Evolutionary conservation across 2,888 invertebrate species (phyloP).

Genomic region (Ectobius pallidus): DNA sequence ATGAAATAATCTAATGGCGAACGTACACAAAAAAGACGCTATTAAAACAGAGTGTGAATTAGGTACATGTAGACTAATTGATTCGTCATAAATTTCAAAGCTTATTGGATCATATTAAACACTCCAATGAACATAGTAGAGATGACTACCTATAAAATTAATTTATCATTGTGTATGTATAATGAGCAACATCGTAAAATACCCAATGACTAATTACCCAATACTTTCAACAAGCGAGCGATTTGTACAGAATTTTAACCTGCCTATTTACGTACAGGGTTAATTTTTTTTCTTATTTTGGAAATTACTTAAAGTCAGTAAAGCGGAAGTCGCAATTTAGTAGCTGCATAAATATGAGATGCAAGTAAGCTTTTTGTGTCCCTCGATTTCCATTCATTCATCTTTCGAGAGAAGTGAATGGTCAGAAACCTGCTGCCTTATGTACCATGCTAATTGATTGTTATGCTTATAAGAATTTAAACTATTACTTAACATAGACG

Average conservation of each 20-base stretch:
- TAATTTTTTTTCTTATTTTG: neutral
- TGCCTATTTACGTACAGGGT: neutral
- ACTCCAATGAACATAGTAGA: neutral
- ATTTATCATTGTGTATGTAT: slow-evolving; percentile 11
- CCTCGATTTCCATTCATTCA: too few species aligned
- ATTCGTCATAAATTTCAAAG: slow-evolving; percentile 15
- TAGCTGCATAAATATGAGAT: too few species aligned
- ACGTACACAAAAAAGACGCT: neutral
- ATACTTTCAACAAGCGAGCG: neutral
- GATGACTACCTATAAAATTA: neutral
- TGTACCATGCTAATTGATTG: too few species aligned
- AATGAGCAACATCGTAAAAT: neutral
- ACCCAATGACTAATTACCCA: neutral
- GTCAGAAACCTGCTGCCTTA: too few species aligned
- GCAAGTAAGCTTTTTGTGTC: too few species aligned
- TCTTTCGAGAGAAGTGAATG: too few species aligned
- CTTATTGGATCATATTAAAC: slow-evolving; percentile 13
- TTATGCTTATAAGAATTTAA: too few species aligned
- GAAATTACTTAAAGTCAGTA: neutral
- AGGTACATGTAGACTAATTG: neutral
- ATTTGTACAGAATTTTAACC: slow-evolving; percentile 4
- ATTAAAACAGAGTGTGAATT: neutral
- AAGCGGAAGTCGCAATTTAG: too few species aligned
- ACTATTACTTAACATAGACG: too few species aligned
- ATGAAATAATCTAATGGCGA: neutral